Evolutionary conservation across 2,888 invertebrate species (phyloP).

Genomic region (Mactromeris polynyma): DNA sequence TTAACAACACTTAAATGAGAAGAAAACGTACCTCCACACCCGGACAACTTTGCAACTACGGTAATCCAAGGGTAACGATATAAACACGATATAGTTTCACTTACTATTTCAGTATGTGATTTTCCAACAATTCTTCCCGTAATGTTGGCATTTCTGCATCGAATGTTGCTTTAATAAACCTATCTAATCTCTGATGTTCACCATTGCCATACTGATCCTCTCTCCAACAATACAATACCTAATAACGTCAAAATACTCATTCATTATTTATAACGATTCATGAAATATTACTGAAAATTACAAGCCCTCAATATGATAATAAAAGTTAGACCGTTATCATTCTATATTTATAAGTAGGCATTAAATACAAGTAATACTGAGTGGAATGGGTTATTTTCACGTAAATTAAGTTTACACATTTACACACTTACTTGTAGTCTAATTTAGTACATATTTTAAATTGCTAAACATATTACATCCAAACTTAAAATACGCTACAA

Average conservation of each 20-base stretch:
- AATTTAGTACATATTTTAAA: too few relatives aligned
- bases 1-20: not conserved
- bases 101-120: not conserved
- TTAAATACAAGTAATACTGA: too few relatives aligned
- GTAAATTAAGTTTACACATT: too few relatives aligned
- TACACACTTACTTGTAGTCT: too few relatives aligned
- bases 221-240: constrained; percentile 24
- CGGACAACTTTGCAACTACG: not conserved
- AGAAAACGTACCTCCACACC: not conserved
- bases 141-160: constrained; percentile 16
- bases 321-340: too few relatives aligned
- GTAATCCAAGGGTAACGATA: not conserved
- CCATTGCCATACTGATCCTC: not conserved
- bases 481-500: too few relatives aligned
- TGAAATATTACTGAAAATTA: too few relatives aligned
- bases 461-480: too few relatives aligned
- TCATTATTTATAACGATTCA: too few relatives aligned
- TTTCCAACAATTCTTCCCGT: not conserved
- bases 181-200: not conserved
- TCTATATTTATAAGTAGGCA: too few relatives aligned
- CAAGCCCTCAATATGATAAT: too few relatives aligned
- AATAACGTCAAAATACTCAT: not conserved
- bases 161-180: not conserved
- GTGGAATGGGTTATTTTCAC: too few relatives aligned
- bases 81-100: not conserved